These are phyloP conservation scores for Sciurus vulgaris DNA, from an alignment of 2,797 vertebrate species.

Conservation along the genomic window DNA sequence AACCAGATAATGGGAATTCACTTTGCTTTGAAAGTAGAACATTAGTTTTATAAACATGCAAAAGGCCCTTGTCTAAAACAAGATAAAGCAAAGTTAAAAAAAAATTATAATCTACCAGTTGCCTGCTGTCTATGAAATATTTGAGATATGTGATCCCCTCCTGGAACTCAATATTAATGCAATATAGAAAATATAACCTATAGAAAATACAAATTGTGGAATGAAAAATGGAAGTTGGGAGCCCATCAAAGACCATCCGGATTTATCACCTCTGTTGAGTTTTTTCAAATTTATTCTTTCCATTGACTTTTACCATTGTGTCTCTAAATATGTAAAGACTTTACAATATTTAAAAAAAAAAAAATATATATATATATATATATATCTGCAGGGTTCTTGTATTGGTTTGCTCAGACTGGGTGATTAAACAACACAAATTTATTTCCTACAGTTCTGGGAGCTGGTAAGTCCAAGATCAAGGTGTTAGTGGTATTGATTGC, in stretches of 20 bases:
- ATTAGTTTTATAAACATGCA: neutral
- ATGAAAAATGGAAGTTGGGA: conserved; percentile 58
- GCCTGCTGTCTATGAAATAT: conserved; percentile 67
- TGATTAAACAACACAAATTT: neutral
- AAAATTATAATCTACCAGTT: neutral
- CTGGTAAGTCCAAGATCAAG: neutral
- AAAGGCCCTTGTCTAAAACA: neutral
- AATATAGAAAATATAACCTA: neutral
- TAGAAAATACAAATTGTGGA: conserved; percentile 74
- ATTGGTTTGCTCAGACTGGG: too few species aligned
- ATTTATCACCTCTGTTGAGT: conserved; percentile 54
- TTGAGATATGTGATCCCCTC: conserved; percentile 73
- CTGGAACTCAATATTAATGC: neutral
- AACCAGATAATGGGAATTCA: neutral
- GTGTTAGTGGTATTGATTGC: neutral
- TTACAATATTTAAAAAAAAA: neutral
- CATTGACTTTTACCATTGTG: neutral
- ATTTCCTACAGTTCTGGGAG: neutral
- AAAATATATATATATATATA: neutral
- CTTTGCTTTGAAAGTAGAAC: neutral
- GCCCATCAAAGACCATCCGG: conserved; percentile 51
- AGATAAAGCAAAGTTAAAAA: neutral
- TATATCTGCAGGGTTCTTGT: neutral
- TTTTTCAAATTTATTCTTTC: neutral
- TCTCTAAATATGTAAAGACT: conserved; percentile 46